Percentiles rank a stretch among this genome's conserved stretches.
Conservation (phyloP, 2,113 vertebrate genomes). For the Corythornis cristatus region DNA sequence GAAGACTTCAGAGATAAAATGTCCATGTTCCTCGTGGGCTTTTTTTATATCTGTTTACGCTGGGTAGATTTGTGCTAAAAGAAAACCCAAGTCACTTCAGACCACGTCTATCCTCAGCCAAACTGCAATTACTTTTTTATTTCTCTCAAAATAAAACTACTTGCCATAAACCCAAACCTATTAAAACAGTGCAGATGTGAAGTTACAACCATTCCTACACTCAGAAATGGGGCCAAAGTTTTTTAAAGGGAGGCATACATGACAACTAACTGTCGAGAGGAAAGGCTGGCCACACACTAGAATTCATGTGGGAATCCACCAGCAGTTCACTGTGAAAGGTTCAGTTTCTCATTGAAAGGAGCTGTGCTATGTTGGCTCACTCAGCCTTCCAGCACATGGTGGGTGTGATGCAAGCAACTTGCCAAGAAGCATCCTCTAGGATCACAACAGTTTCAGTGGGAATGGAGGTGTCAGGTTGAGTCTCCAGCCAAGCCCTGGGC, state of each 20-base stretch:
- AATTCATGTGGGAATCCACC: rapidly evolving
- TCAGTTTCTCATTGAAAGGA: not conserved
- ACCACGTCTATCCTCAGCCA: not conserved
- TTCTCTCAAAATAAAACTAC: slow-evolving; percentile 46
- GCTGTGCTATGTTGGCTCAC: not conserved
- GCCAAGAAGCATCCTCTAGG: not conserved
- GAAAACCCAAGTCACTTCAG: not conserved
- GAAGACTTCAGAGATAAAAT: not conserved
- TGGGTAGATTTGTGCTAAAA: not conserved
- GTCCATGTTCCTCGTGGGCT: not conserved
- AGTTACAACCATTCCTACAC: not conserved
- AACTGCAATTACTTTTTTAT: slow-evolving; percentile 26
- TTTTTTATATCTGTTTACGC: slow-evolving; percentile 31
- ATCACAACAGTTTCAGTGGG: not conserved
- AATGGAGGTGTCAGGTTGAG: not conserved
- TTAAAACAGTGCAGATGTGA: slow-evolving; percentile 43
- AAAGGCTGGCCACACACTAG: not conserved
- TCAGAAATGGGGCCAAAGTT: not conserved
- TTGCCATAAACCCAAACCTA: not conserved
- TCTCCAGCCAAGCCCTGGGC: not conserved
- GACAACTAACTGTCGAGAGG: rapidly evolving
- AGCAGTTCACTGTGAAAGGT: rapidly evolving
- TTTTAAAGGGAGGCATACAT: not conserved
- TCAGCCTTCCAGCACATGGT: rapidly evolving
- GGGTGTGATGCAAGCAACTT: not conserved